These are phyloP conservation scores for Teleogryllus oceanicus DNA, from an alignment of 2,888 invertebrate species.

Conservation along the genomic window DNA sequence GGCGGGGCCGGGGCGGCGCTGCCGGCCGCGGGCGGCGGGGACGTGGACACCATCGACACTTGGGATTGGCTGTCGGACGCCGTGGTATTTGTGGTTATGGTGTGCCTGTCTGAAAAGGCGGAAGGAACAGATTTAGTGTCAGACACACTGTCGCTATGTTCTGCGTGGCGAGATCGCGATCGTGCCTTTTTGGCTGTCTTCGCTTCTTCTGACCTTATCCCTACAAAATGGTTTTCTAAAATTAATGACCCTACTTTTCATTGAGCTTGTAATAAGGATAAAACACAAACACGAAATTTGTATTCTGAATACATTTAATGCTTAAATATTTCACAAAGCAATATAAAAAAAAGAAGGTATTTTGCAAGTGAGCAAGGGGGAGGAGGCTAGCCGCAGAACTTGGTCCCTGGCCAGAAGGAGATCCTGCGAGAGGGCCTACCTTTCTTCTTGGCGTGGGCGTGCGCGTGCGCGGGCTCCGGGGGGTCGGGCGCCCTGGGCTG, in stretches of 20 bases:
- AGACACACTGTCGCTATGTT: constrained; percentile 35
- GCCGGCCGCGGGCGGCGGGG: constrained; percentile 27
- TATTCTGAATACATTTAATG: no score
- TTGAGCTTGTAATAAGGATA: no score
- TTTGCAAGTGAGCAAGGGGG: not conserved
- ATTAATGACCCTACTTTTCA: no score
- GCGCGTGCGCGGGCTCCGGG: constrained; percentile 31
- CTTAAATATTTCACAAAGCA: constrained; percentile 24
- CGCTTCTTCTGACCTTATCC: constrained; percentile 32
- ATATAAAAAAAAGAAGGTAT: constrained; percentile 31
- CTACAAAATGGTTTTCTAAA: constrained; percentile 34
- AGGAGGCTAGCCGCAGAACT: constrained; percentile 46
- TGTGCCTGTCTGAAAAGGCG: constrained; percentile 31
- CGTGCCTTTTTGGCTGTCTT: constrained; percentile 30
- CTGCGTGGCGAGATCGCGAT: constrained; percentile 29
- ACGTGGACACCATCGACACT: constrained; percentile 31
- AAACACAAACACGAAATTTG: no score
- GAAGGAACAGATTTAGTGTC: constrained; percentile 35
- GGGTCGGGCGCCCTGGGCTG: constrained; percentile 26
- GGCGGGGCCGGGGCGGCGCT: constrained; percentile 10
- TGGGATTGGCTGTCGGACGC: constrained; percentile 34
- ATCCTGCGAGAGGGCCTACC: constrained; percentile 71
- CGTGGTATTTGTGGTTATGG: constrained; percentile 24
- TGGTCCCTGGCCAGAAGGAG: constrained; percentile 70
- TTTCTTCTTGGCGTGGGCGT: constrained; percentile 50